Evolutionary conservation across 2,113 vertebrate species (phyloP).

Genomic region (Phalacrocorax brasilianus): DNA sequence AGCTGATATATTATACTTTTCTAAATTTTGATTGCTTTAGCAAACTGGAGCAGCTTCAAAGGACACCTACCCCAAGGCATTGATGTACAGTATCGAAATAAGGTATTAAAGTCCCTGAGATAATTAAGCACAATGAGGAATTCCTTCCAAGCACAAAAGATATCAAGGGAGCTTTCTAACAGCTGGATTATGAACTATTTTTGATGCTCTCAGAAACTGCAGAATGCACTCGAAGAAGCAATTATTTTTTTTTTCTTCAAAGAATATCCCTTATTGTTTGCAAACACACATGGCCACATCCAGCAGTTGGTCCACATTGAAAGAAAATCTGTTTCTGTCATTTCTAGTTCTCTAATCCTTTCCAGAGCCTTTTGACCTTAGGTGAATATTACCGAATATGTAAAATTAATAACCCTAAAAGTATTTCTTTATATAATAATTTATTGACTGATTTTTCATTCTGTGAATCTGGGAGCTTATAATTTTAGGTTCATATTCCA

Average conservation of each 20-base stretch:
- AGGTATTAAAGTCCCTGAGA: not conserved
- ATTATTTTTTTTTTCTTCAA: too few relatives aligned
- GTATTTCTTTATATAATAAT: not conserved
- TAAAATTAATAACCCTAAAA: not conserved
- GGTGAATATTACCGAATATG: not conserved
- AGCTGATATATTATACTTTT: not conserved
- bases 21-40: conserved; percentile 35
- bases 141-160: not conserved
- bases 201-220: not conserved
- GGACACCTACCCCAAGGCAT: conserved; percentile 38
- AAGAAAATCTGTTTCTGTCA: not conserved
- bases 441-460: not conserved
- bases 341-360: not conserved
- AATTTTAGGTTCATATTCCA: not conserved
- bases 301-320: fast-evolving
- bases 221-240: not conserved
- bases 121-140: conserved; percentile 1
- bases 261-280: not conserved
- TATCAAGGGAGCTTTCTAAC: not conserved
- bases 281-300: not conserved
- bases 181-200: not conserved
- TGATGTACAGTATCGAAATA: not conserved
- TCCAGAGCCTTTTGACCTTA: not conserved
- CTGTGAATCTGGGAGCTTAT: not conserved
- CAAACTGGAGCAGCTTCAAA: conserved; percentile 27